phyloP scores from a whole-genome alignment of 1,140 invertebrate species.

The Caerostris extrusa region DNA sequence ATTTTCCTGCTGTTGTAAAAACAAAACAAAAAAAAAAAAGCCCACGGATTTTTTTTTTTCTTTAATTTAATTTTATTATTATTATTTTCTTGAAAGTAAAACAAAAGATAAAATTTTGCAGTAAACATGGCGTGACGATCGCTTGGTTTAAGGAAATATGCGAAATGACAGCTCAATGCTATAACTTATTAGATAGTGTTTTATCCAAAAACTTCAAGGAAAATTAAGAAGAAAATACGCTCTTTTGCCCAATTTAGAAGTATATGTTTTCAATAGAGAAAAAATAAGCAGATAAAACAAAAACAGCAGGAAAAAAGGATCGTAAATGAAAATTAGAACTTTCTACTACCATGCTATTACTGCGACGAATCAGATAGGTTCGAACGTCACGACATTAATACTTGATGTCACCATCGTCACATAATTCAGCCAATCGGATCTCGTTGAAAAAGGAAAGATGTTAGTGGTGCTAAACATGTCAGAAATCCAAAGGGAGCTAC shows the following conservation, averaged over 20 bases:
- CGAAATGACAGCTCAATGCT: conserved; percentile 72
- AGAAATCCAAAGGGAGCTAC: conserved; percentile 35
- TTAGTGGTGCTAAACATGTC: conserved; percentile 59
- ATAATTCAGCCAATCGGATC: conserved; percentile 55
- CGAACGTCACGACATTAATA: conserved; percentile 28
- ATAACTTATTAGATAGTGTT: conserved; percentile 71
- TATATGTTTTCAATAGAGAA: conserved; percentile 54
- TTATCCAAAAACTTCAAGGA: conserved; percentile 75
- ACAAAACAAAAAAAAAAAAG: background rate
- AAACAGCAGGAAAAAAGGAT: conserved; percentile 48
- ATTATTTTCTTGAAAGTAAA: conserved; percentile 69
- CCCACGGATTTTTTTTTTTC: background rate
- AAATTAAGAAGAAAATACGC: conserved; percentile 60
- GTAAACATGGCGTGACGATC: conserved; percentile 72
- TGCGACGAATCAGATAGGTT: conserved; percentile 15
- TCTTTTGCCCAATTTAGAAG: conserved; percentile 64
- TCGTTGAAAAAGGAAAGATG: conserved; percentile 18
- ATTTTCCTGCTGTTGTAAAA: conserved; percentile 70
- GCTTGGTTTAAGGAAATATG: conserved; percentile 57
- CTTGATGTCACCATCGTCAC: conserved; percentile 54
- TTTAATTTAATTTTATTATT: conserved; percentile 21
- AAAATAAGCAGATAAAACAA: conserved; percentile 58
- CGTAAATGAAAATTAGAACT: conserved; percentile 67
- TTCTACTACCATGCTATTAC: conserved; percentile 45
- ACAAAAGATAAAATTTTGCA: conserved; percentile 66